Base-by-base conservation (phyloP, 2,888 invertebrate species). In the Bembecia ichneumoniformis region DNA sequence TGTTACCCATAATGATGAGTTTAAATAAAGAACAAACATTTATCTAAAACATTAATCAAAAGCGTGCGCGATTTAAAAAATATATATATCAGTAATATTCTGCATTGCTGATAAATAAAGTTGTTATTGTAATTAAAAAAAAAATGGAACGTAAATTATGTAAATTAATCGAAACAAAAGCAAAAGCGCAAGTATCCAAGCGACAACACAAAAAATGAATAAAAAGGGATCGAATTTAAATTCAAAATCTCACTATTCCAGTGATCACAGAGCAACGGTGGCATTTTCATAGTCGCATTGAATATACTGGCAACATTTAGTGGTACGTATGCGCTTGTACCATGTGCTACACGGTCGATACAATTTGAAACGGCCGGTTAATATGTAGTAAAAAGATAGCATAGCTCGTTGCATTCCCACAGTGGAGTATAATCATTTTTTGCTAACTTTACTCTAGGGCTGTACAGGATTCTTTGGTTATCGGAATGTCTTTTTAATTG, bases 321-420 rank as follows among this genome's bases (percentile, higher is more conserved):
- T 60, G 51, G 59, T 58, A 59, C 55, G 56, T 60, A 58, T 53
- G 54, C 28, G 59, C 53, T 40, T 40, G 13, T 40, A 4, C 40
- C 11, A 64, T 60, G 55, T 62, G 62, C 28, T 55, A 50, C 60
- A 61, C 61, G 60, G 62, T 58, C 55, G 56, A 58, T 63, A 58
- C 64, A 59, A 66, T 66, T 63, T 55, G 57, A 55, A 51, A 58
- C 55, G 56, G 63, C 58, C 60, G 64, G 69, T 63, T 74, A 69
- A 68, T 70, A 61, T 58, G 60, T 56, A 64, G 75, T 71, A 81
- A 83, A 81, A 82, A 82, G 74, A 66, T 74, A 67, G 70, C 73
- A 77, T 76, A 77, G 69, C 77, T 58, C 56, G 68, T 66, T 66
- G 66, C 74, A 83, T 83, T 84, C 83, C 77, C 83, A 82, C 80